Evolutionary conservation across 2,113 vertebrate species (phyloP).

Genomic region (Sardina pilchardus): DNA sequence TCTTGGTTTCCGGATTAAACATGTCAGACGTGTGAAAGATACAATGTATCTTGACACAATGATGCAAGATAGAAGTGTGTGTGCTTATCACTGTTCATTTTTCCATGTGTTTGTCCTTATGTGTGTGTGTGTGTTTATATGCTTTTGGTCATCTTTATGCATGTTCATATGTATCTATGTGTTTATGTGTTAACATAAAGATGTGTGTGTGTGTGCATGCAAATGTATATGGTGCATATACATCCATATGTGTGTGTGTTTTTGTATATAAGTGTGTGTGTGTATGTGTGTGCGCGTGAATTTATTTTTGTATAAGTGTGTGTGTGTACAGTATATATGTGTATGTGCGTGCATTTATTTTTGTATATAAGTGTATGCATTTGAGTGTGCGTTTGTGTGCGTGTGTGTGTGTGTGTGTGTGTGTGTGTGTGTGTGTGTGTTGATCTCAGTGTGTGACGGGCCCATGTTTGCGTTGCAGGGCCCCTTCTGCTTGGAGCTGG

Average conservation of each 20-base stretch:
- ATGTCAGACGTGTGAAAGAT: too few species aligned
- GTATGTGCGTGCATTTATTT: background rate
- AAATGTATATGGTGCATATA: background rate
- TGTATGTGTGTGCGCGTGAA: background rate
- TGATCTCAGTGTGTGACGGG: constrained; percentile 76
- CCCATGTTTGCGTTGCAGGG: constrained; percentile 80
- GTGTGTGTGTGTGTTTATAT: constrained; percentile 13
- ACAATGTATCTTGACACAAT: background rate
- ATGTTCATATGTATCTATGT: background rate
- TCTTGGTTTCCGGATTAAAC: too few species aligned
- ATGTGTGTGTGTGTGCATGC: background rate
- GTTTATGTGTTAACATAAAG: background rate
- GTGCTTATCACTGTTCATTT: background rate
- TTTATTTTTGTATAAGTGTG: background rate
- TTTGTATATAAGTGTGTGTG: background rate
- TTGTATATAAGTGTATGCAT: background rate
- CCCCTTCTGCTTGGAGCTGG: constrained; percentile 78
- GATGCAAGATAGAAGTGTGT: background rate
- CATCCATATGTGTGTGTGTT: background rate
- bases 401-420: background rate
- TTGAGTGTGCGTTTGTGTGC: background rate
- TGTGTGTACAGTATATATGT: background rate
- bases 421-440: constrained; percentile 51
- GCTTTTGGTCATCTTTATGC: background rate
- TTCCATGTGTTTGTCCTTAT: constrained; percentile 18